Conservation (phyloP, 2,113 vertebrate species). For the Antechinus flavipes region DNA sequence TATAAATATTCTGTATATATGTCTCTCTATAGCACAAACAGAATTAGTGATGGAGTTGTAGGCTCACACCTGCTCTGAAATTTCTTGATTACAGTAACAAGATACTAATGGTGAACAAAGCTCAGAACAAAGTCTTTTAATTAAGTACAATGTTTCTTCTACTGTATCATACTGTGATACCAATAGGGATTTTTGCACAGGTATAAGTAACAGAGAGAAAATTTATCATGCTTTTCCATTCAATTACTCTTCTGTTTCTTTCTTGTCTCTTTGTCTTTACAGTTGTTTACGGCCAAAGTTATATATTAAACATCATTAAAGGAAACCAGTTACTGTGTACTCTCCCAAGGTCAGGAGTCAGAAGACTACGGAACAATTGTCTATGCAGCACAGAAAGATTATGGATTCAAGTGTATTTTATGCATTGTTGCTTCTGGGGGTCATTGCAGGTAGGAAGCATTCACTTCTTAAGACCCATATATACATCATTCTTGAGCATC, state of each 20-base stretch:
- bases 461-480: not conserved
- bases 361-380: slow-evolving; percentile 29
- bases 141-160: not conserved
- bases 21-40: not conserved
- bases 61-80: not conserved
- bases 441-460: slow-evolving; percentile 79
- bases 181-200: not conserved
- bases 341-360: not conserved
- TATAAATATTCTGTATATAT: too few species aligned
- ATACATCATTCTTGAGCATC: not conserved
- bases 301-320: slow-evolving; percentile 40
- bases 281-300: slow-evolving; percentile 64
- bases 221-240: slow-evolving; percentile 23
- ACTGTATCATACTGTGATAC: not conserved
- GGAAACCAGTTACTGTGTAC: not conserved
- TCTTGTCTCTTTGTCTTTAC: slow-evolving; percentile 71
- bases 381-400: slow-evolving; percentile 73
- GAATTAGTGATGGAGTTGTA: not conserved
- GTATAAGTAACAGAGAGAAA: not conserved
- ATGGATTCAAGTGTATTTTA: slow-evolving; percentile 38
- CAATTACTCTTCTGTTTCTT: slow-evolving; percentile 52
- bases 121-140: not conserved
- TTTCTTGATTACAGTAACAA: not conserved
- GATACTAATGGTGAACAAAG: not conserved
- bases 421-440: slow-evolving; percentile 71